These are phyloP conservation scores for Eulithis prunata DNA, from an alignment of 2,888 invertebrate species.

Conservation along the genomic window DNA sequence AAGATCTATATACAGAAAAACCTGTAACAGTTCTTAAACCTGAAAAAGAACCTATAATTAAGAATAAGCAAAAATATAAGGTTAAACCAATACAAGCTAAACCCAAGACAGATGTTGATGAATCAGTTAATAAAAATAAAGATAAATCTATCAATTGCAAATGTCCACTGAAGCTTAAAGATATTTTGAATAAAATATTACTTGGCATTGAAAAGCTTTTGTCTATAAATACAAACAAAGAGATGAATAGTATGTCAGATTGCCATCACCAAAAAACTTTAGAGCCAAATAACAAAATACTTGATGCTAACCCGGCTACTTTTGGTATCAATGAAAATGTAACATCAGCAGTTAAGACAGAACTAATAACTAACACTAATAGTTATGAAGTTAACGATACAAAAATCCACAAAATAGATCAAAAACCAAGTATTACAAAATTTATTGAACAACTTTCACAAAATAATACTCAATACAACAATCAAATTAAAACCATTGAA, in stretches of 20 bases:
- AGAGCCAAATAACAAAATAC: background rate
- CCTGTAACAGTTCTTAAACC: background rate
- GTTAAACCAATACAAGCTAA: slow-evolving; percentile 1
- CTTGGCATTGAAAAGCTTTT: slow-evolving; percentile 51
- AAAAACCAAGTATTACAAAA: background rate
- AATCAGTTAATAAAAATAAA: background rate
- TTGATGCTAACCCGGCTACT: background rate
- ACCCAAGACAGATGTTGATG: background rate
- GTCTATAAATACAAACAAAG: slow-evolving; percentile 33
- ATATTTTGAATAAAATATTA: slow-evolving; percentile 53
- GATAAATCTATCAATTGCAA: slow-evolving; percentile 46
- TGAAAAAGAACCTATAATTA: background rate
- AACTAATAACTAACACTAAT: background rate
- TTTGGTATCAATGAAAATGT: background rate
- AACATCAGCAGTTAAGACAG: background rate
- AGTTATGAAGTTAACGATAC: background rate
- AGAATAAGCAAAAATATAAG: background rate
- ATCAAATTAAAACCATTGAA: background rate
- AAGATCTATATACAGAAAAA: slow-evolving; percentile 40
- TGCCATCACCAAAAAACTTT: slow-evolving; percentile 1
- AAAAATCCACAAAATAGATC: background rate
- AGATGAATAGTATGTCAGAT: background rate
- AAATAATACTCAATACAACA: background rate
- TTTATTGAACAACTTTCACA: background rate
- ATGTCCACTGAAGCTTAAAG: slow-evolving; percentile 54